A percentile compares a stretch with the other conserved stretches of the same genome.
Conservation (phyloP, 2,888 invertebrate genomes). For the Malthinus flaveolus region DNA sequence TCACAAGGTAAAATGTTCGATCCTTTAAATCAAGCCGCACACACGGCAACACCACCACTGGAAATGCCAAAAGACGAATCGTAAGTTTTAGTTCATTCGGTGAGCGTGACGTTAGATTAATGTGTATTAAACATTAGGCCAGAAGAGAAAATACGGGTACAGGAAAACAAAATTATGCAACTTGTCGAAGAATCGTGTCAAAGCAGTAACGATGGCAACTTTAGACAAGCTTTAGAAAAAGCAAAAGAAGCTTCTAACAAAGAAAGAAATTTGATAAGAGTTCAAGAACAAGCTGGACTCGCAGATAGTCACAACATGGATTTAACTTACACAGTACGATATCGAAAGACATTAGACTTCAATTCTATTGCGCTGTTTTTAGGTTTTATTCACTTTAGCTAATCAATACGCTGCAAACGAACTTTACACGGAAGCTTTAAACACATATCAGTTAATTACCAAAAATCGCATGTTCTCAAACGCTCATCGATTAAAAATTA, state of each 20-base stretch:
- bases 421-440: constrained; percentile 93
- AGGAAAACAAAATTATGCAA: constrained; percentile 87
- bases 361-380: constrained; percentile 32
- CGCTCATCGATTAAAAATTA: constrained; percentile 90
- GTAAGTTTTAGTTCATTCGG: constrained; percentile 57
- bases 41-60: constrained; percentile 61
- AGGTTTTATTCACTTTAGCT: constrained; percentile 95
- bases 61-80: constrained; percentile 79
- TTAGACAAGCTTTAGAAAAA: constrained; percentile 75
- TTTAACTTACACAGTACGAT: constrained; percentile 86
- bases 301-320: constrained; percentile 93
- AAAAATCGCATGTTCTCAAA: constrained; percentile 93
- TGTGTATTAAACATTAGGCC: constrained; percentile 61
- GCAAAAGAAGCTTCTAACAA: constrained; percentile 96
- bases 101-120: background rate
- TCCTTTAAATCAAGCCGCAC: constrained; percentile 71
- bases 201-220: constrained; percentile 66
- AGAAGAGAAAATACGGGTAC: constrained; percentile 86
- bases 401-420: constrained; percentile 93
- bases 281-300: constrained; percentile 89
- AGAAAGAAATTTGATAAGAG: constrained; percentile 84
- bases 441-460: constrained; percentile 92
- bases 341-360: constrained; percentile 38
- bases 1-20: constrained; percentile 75
- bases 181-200: constrained; percentile 89